Percentiles rank a stretch among this genome's conserved stretches.
Evolutionary conservation across 2,113 vertebrate species (phyloP).

Genomic region (Sinocyclocheilus grahami): DNA sequence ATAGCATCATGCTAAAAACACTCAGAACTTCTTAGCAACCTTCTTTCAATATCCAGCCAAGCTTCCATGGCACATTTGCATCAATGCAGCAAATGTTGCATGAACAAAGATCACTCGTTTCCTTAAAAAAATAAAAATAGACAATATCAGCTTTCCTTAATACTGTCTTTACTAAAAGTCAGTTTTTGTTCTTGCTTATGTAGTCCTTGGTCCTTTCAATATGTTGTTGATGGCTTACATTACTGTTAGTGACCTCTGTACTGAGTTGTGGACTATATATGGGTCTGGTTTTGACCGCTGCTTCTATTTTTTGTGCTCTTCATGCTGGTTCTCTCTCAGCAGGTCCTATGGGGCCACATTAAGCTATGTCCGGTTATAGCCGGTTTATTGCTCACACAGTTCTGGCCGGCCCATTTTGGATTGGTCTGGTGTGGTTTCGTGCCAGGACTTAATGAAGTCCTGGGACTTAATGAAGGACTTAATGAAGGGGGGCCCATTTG

Average conservation of each 20-base stretch:
- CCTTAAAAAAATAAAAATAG: not conserved
- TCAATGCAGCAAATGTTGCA: not conserved
- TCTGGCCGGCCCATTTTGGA: not conserved
- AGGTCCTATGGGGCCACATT: conserved; percentile 7
- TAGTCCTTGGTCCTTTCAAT: not conserved
- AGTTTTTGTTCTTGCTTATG: not conserved
- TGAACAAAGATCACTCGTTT: not conserved
- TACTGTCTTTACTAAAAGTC: not conserved
- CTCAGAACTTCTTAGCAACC: not conserved
- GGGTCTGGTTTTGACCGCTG: not conserved
- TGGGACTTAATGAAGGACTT: conserved; percentile 32
- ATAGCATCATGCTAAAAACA: not conserved
- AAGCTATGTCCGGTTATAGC: conserved; percentile 3
- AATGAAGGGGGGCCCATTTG: conserved; percentile 47
- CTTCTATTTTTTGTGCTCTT: not conserved
- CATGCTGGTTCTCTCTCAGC: not conserved
- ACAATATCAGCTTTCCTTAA: not conserved
- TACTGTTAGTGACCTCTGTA: conserved; percentile 10
- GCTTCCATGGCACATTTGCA: not conserved
- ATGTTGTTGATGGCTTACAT: not conserved
- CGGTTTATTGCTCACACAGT: conserved; percentile 2
- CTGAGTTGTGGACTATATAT: not conserved
- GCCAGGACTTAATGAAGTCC: conserved; percentile 27
- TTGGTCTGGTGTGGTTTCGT: conserved; percentile 29
- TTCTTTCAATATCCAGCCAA: not conserved